Evolutionary conservation across 2,888 invertebrate genomes (phyloP).

Genomic region (Osedax fenrisi): DNA sequence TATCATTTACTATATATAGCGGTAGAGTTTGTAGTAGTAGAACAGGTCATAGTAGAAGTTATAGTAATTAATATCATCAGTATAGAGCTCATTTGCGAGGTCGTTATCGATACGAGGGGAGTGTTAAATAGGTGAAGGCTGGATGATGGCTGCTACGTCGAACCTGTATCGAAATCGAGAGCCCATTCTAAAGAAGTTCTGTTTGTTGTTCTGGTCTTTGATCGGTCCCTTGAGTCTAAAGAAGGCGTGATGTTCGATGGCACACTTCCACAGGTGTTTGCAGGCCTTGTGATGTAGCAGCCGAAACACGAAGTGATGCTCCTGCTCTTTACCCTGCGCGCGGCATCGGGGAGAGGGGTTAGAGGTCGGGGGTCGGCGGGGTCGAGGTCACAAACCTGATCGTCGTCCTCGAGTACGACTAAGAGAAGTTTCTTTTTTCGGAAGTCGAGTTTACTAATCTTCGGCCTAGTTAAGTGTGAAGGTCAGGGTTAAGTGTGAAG

Average conservation of each 20-base stretch:
- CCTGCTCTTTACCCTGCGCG: slow-evolving; percentile 69
- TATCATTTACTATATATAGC: too few species aligned
- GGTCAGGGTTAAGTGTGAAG: too few species aligned
- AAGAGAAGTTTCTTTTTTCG: slow-evolving; percentile 91
- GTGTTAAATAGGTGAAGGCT: too few species aligned
- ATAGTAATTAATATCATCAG: too few species aligned
- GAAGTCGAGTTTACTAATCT: slow-evolving; percentile 91
- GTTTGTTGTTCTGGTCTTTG: slow-evolving; percentile 55
- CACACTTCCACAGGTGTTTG: slow-evolving; percentile 99
- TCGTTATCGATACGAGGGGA: too few species aligned
- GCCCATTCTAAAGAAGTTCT: slow-evolving; percentile 92
- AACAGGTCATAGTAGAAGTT: neutral
- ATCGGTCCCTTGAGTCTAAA: slow-evolving; percentile 62
- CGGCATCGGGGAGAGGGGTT: neutral
- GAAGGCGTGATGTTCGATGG: slow-evolving; percentile 97
- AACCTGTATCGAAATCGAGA: slow-evolving; percentile 78
- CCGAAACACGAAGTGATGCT: slow-evolving; percentile 93
- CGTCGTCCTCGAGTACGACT: slow-evolving; percentile 95
- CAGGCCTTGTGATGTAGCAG: slow-evolving; percentile 91
- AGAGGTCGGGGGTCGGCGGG: neutral
- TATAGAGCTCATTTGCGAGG: too few species aligned
- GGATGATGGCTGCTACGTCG: too few species aligned
- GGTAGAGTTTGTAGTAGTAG: too few species aligned
- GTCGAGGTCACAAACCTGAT: slow-evolving; percentile 55
- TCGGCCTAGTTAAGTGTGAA: slow-evolving; percentile 65